A percentile compares a stretch with the other conserved stretches of the same genome.
Evolutionary conservation across 2,888 invertebrate species (phyloP).

Genomic region (Caradrina kadenii): DNA sequence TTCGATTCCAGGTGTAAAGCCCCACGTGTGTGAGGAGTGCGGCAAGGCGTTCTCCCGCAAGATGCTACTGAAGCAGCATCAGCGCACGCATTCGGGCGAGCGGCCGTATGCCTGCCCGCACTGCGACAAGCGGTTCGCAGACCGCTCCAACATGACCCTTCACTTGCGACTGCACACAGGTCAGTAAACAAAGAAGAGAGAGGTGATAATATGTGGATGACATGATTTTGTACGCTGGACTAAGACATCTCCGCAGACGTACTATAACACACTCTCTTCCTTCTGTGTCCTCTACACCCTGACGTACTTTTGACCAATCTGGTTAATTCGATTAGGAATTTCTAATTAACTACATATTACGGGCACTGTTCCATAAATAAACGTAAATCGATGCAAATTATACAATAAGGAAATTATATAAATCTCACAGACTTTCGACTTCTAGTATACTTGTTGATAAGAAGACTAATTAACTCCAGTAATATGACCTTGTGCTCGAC

Average conservation of each 20-base stretch:
- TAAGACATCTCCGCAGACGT: no score
- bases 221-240: constrained; percentile 11
- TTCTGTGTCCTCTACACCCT: background rate
- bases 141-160: constrained; percentile 96
- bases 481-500: constrained; percentile 28
- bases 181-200: constrained; percentile 62
- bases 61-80: constrained; percentile 96
- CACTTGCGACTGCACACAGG: constrained; percentile 95
- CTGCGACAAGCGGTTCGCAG: constrained; percentile 95
- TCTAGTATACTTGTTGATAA: constrained; percentile 10
- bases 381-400: background rate
- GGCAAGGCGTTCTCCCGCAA: constrained; percentile 96
- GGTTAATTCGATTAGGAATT: background rate
- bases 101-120: constrained; percentile 95
- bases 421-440: constrained; percentile 3
- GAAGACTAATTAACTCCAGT: constrained; percentile 11
- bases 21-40: constrained; percentile 94
- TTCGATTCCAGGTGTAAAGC: constrained; percentile 91
- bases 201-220: constrained; percentile 35
- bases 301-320: background rate
- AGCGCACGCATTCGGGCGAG: constrained; percentile 95
- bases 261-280: no score
- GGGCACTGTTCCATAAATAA: background rate
- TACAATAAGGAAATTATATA: background rate
- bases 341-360: background rate